Conservation (phyloP, 2,797 vertebrate genomes). For the Echeneis naucrates region DNA sequence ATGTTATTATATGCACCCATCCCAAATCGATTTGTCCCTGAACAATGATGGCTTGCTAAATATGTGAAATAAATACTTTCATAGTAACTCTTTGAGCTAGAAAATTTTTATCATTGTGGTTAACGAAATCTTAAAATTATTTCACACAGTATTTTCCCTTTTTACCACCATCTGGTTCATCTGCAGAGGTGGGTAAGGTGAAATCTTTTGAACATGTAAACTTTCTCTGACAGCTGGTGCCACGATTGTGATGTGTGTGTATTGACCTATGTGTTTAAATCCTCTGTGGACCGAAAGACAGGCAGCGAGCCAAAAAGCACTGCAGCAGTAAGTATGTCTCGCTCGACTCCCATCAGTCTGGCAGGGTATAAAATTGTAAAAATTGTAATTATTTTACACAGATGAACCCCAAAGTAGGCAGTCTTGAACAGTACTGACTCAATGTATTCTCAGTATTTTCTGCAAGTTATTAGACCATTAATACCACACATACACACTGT, state of each 20-base stretch:
- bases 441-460: neutral
- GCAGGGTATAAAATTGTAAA: neutral
- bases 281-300: neutral
- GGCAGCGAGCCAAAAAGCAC: neutral
- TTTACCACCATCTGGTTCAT: neutral
- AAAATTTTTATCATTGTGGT: neutral
- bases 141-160: neutral
- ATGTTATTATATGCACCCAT: slow-evolving; percentile 29
- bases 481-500: neutral
- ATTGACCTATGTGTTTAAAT: too few species aligned
- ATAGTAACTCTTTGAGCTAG: slow-evolving; percentile 2
- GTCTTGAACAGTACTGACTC: neutral
- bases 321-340: neutral
- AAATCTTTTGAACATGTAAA: too few species aligned
- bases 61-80: slow-evolving; percentile 12
- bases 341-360: neutral
- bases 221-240: neutral
- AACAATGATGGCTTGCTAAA: slow-evolving; percentile 22
- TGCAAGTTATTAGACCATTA: slow-evolving; percentile 2
- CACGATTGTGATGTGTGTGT: neutral
- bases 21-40: slow-evolving; percentile 23
- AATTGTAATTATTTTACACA: neutral
- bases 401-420: neutral
- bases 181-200: neutral
- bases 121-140: slow-evolving; percentile 29